Evolutionary conservation across 2,888 invertebrate genomes (phyloP).

Genomic region (Epinotia ramella): DNA sequence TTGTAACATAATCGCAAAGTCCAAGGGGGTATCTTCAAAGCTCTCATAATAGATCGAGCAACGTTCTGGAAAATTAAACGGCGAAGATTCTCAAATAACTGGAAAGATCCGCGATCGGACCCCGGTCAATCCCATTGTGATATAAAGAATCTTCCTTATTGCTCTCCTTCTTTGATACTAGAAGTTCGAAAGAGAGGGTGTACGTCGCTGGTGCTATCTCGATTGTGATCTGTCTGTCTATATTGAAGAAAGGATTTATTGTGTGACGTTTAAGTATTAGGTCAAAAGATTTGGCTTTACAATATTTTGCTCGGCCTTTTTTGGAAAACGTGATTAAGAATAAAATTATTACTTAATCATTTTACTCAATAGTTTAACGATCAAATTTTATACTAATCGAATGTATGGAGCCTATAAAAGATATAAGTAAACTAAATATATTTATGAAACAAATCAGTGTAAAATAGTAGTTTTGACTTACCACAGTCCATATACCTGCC

Average conservation of each 20-base stretch:
- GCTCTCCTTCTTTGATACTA: neutral
- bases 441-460: too few species aligned
- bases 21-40: constrained; percentile 32
- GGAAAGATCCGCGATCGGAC: constrained; percentile 50
- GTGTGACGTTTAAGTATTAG: neutral
- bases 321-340: too few species aligned
- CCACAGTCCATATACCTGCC: too few species aligned
- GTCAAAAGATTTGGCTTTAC: too few species aligned
- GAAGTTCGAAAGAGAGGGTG: neutral
- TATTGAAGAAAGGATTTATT: neutral
- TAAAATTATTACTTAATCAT: too few species aligned
- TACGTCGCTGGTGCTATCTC: neutral
- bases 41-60: constrained; percentile 47
- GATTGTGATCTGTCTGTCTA: neutral
- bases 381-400: too few species aligned
- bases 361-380: too few species aligned
- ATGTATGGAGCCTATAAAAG: too few species aligned
- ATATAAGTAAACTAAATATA: too few species aligned
- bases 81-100: constrained; percentile 50
- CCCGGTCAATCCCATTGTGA: constrained; percentile 11
- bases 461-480: too few species aligned
- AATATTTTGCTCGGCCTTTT: too few species aligned
- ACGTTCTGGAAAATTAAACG: constrained; percentile 54
- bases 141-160: constrained; percentile 5
- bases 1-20: constrained; percentile 34